These are phyloP conservation scores for Dipodomys ordii DNA, from an alignment of 2,113 vertebrate species.

Conservation along the genomic window DNA sequence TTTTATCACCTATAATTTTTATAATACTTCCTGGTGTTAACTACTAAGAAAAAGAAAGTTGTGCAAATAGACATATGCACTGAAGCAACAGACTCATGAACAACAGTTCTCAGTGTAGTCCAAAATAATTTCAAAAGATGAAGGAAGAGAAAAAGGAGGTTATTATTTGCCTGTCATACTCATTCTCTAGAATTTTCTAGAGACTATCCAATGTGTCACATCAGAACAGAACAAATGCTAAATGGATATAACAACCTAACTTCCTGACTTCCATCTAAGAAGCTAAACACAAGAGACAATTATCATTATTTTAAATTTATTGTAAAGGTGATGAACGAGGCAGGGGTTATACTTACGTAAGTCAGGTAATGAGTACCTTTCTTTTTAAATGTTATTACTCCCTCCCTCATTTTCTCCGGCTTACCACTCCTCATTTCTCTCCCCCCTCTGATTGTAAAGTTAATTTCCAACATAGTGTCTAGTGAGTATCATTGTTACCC, in stretches of 20 bases:
- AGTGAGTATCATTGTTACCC: no score
- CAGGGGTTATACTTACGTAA: no score
- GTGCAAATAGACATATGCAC: background rate
- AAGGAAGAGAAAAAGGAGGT: background rate
- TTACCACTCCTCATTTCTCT: no score
- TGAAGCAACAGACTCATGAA: background rate
- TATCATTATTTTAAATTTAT: background rate
- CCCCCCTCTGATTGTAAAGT: no score
- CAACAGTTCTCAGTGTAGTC: background rate
- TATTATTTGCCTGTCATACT: background rate
- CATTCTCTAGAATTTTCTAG: background rate
- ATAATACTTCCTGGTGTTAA: background rate
- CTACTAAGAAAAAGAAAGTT: background rate
- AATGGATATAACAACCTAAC: background rate
- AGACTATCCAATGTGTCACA: background rate
- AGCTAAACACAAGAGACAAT: background rate
- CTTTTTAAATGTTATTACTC: no score
- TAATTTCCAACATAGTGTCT: no score
- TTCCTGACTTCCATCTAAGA: background rate
- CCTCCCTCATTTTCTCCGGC: no score
- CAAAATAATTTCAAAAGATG: background rate
- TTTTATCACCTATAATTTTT: background rate
- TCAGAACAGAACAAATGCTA: background rate
- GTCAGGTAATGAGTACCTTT: no score
- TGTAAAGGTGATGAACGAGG: no score